Base-by-base conservation (phyloP, 1,140 invertebrate genomes). In the Scaptomyza hsui region DNA sequence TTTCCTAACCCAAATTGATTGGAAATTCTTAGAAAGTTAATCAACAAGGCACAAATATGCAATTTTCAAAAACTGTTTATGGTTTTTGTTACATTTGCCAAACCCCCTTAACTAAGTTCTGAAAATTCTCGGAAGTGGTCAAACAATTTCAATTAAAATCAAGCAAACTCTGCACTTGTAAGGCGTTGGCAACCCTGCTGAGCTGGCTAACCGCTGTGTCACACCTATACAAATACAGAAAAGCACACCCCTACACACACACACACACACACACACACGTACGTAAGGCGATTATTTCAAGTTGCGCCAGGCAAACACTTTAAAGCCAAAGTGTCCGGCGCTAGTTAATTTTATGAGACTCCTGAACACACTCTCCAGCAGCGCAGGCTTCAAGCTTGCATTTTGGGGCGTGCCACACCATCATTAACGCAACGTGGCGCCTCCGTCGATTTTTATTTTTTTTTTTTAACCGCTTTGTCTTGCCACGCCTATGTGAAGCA, bases 321-420 rank as follows among this genome's bases (percentile, higher is more conserved):
- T 56, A 56, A 53, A 56, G 37, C 10, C 37, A 85, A 71, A 85
- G 76, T 85, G 68, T 59, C 73, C 63, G 76, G 37, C 56, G 59
- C 41, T 64, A 67, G 81, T 85, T 86, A 75, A 80, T 86, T 85
- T 85, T 73, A 85, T 86, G 75, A 63, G 53, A 77, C 86, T 86
- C 37, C 73, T 72, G 72, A 74, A 12, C 77, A 85, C 80, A 85
- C 81, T 77, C 61, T 86, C 81, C 81, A 71, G 81, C 77, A 19
- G 81, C 39, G 80, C 68, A 72, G 62, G 53, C 64, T 80, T 75
- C 56, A 68, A 68, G 47, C 59, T 64, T 74, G 55, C 73, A 55
- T 57, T 67, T 9, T 49, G 68, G 61, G 80, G 76, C 60, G 77
- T 53, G 35, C 32, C 47, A 15, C 18, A 16, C 6, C 26, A 63